Conservation (phyloP, 64 coral and sea anemone species). For the Montipora sp. region DNA sequence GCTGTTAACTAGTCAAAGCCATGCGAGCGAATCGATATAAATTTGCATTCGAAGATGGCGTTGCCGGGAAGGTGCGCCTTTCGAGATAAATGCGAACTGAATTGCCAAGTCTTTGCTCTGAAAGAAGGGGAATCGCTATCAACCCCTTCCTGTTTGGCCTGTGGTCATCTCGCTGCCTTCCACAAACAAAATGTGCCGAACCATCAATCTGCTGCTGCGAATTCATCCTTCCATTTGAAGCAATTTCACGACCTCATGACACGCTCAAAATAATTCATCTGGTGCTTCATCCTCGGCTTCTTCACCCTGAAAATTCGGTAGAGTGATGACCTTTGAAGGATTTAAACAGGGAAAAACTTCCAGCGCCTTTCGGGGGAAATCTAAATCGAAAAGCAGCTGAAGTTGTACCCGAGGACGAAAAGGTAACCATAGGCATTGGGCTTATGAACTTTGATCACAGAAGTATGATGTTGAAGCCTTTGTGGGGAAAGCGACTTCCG, state of each 20-base stretch:
- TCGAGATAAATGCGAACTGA: conserved; percentile 6
- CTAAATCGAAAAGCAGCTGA: background rate
- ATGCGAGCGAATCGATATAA: background rate
- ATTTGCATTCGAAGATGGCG: background rate
- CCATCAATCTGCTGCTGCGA: background rate
- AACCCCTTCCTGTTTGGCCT: conserved; percentile 28
- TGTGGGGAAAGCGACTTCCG: too few species aligned
- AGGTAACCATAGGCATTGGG: too few species aligned
- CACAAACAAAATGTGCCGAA: conserved; percentile 11
- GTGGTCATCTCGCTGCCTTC: conserved; percentile 33
- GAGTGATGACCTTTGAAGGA: conserved; percentile 10
- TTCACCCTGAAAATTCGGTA: conserved; percentile 29
- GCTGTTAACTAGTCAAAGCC: too few species aligned
- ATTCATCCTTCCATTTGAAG: background rate
- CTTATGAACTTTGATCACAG: too few species aligned
- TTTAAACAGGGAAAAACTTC: background rate
- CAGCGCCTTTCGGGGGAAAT: background rate
- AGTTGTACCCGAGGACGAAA: too few species aligned
- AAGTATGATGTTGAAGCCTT: too few species aligned
- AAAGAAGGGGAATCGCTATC: conserved; percentile 14
- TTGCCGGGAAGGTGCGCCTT: conserved; percentile 32
- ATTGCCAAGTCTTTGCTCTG: conserved; percentile 42
- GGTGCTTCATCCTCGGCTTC: conserved; percentile 13
- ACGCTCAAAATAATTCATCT: conserved; percentile 5
- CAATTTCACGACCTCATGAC: background rate